Evolutionary conservation across 2,113 vertebrate species (phyloP).

Genomic region (Brachirus orientalis): DNA sequence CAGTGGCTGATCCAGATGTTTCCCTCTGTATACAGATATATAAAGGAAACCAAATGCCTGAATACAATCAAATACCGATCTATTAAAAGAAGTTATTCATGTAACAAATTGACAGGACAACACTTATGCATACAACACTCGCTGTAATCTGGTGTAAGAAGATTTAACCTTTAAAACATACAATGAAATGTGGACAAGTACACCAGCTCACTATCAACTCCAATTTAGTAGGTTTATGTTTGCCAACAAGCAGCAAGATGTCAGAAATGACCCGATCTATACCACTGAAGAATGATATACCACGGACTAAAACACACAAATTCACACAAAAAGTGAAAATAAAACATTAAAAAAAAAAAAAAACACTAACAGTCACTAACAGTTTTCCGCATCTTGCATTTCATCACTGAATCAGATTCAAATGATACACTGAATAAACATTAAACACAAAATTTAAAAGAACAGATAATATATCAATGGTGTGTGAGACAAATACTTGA

Average conservation of each 20-base stretch:
- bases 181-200: conserved; percentile 31
- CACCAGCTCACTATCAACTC: conserved; percentile 48
- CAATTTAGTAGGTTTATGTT: conserved; percentile 49
- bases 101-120: conserved; percentile 42
- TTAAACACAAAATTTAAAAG: conserved; percentile 53
- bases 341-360: conserved; percentile 22
- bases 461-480: conserved; percentile 49
- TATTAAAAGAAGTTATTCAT: conserved; percentile 44
- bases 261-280: conserved; percentile 36
- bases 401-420: conserved; percentile 47
- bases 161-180: conserved; percentile 39
- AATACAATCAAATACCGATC: conserved; percentile 23
- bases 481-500: conserved; percentile 48
- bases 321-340: conserved; percentile 24
- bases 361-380: conserved; percentile 11
- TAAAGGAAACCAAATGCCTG: conserved; percentile 40
- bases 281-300: conserved; percentile 39
- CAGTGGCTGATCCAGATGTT: conserved; percentile 60
- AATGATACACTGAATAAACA: conserved; percentile 25
- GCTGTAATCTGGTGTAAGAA: conserved; percentile 35
- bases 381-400: conserved; percentile 34
- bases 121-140: conserved; percentile 50
- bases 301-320: conserved; percentile 22
- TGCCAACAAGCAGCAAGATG: conserved; percentile 55
- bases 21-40: conserved; percentile 48